Conservation (phyloP, 2,113 vertebrate genomes). For the Leptocoma aspasia region DNA sequence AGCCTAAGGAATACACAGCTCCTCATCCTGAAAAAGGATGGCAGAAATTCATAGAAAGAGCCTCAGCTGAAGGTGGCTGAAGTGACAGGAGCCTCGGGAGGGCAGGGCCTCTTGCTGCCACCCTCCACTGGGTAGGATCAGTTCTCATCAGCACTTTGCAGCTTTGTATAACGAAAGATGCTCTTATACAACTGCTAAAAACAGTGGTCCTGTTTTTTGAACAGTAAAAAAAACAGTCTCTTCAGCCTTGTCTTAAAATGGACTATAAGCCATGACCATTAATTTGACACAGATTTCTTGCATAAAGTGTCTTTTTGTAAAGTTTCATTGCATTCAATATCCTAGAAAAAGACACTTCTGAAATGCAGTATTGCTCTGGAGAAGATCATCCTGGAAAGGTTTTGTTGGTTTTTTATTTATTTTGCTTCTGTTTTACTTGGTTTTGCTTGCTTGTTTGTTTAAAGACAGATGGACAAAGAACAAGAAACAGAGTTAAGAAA, state of each 20-base stretch:
- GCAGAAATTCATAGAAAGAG: background rate
- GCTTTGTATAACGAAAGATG: background rate
- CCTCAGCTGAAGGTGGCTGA: background rate
- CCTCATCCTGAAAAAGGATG: background rate
- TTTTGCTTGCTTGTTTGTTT: background rate
- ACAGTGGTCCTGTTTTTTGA: background rate
- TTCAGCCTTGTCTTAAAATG: background rate
- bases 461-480: background rate
- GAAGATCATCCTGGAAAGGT: background rate
- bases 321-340: background rate
- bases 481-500: background rate
- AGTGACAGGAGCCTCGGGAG: background rate
- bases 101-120: background rate
- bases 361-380: background rate
- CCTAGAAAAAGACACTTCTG: background rate
- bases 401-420: background rate
- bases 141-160: background rate
- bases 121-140: background rate
- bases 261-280: background rate
- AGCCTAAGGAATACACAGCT: background rate
- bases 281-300: background rate
- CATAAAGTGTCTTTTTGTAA: background rate
- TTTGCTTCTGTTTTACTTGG: background rate
- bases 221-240: background rate
- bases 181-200: background rate